Conservation (phyloP, 2,113 vertebrate genomes). For the Bos indicus region DNA sequence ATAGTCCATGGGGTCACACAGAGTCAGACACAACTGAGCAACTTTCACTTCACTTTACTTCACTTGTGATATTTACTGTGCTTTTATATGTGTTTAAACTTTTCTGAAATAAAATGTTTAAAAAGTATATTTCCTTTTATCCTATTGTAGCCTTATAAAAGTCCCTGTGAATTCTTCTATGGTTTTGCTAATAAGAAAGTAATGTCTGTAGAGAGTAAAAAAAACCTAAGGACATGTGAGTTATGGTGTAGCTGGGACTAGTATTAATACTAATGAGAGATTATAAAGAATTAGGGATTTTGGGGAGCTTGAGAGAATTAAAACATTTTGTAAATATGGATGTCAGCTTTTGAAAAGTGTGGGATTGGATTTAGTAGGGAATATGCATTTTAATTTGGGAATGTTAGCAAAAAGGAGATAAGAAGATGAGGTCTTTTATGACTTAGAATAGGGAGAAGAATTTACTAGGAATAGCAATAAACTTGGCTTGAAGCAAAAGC, state of each 20-base stretch:
- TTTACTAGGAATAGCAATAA: neutral
- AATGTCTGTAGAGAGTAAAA: neutral
- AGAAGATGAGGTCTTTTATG: neutral
- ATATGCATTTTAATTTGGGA: slow-evolving; percentile 8
- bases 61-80: neutral
- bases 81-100: neutral
- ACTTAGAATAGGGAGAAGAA: neutral
- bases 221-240: neutral
- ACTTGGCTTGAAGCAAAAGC: neutral
- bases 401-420: neutral
- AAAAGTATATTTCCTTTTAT: neutral
- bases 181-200: neutral
- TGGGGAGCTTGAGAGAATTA: neutral
- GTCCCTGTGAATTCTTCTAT: neutral
- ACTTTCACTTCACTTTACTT: neutral
- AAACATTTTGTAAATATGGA: neutral
- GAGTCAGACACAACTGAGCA: neutral
- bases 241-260: neutral
- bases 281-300: slow-evolving; percentile 16
- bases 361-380: neutral
- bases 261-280: neutral
- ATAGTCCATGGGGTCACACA: neutral
- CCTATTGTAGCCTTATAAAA: neutral
- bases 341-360: neutral
- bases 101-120: neutral